Evolutionary conservation across 1,140 invertebrate species (phyloP), one percentile per base, ranked within the genome.

Genomic region (Hyphantria cunea): DNA sequence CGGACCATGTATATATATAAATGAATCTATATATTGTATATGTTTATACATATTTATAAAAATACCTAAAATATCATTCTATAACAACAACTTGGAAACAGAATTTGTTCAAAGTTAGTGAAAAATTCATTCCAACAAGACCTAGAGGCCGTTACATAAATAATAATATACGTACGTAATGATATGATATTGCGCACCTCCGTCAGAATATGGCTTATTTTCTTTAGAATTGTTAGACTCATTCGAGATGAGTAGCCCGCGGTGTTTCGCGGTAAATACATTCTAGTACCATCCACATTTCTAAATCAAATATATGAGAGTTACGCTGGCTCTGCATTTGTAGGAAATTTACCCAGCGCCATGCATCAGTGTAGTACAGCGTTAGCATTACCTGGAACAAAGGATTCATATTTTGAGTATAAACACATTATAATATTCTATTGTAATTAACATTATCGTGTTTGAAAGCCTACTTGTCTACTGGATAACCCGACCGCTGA

Each of bases 261-360:
- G 45, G 55, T 44, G 55, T 58, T 58, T 49, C 55, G 55, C 55
- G 55, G 45, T 58, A 58, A 49, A 64, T 58, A 56, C 66, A 69
- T 64, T 61, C 50, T 34, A 42, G 44, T 47, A 53, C 34, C 55
- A 52, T 41, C 33, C 59, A 51, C 56, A 42, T 51, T 51, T 48
- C 50, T 70, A 66, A 70, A 70, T 70, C 66, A 70, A 66, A 70
- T 70, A 70, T 66, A 48, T 48, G 56, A 60, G 55, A 54, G 41
- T 60, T 25, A 44, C 51, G 42, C 54, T 45, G 31, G 31, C 49
- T 60, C 45, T 66, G 68, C 68, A 66, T 69, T 64, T 65, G 48
- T 68, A 59, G 49, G 63, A 64, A 65, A 69, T 69, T 68, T 68
- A 68, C 54, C 39, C 45, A 39, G 47, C 41, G 58, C 58, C 37